Percentiles rank a stretch among this genome's conserved stretches.
Conservation (phyloP, 2,113 vertebrate genomes). For the pig (Sus scrofa) region T2T-Sscrofa CM000817.6:161763501-161764000, state of each 20-base stretch:
- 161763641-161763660: conserved; percentile 93
- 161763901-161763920: neutral
- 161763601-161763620: rapidly evolving
- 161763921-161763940: no score
- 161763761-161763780: rapidly evolving
- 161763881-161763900: neutral
- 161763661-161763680: conserved; percentile 94
- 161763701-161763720: conserved; percentile 93
- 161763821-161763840: neutral
- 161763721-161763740: neutral
- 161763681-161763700: conserved; percentile 98
- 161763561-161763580: neutral
- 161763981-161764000: no score
- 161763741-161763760: neutral
- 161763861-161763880: neutral
- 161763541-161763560: neutral
- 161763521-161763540: neutral
- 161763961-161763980: no score
- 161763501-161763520: neutral
- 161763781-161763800: rapidly evolving
- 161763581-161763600: neutral
- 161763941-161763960: no score
- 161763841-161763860: neutral
- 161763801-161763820: neutral
- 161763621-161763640: conserved; percentile 94